Conservation (phyloP, 2,888 invertebrate species). For the Plagodis dolabraria region DNA sequence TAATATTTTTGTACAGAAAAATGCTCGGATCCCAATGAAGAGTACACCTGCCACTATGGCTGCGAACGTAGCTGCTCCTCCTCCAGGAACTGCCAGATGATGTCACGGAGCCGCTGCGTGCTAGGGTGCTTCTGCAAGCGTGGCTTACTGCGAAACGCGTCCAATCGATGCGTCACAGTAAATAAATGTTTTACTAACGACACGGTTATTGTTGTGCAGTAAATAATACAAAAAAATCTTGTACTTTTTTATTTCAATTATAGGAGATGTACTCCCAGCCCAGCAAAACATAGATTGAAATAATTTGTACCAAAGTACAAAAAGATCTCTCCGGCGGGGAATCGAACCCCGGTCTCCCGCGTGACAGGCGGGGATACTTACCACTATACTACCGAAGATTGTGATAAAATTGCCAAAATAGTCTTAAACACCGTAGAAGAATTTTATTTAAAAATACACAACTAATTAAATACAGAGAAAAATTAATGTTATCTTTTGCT, state of each 20-base stretch:
- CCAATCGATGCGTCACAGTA: conserved; percentile 2
- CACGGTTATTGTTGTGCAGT: not conserved
- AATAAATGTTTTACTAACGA: conserved; percentile 6
- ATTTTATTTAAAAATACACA: too few relatives aligned
- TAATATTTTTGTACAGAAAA: conserved; percentile 48
- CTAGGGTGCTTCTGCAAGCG: conserved; percentile 64
- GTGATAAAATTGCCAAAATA: not conserved
- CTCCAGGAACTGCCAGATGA: not conserved
- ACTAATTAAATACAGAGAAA: too few relatives aligned
- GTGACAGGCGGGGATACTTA: conserved; percentile 86
- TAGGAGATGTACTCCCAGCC: too few relatives aligned
- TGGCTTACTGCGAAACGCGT: conserved; percentile 33
- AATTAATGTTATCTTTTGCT: too few relatives aligned
- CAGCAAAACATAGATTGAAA: not conserved
- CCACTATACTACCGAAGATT: conserved; percentile 84
- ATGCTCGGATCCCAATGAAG: conserved; percentile 58
- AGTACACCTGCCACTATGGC: conserved; percentile 64
- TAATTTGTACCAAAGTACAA: too few relatives aligned
- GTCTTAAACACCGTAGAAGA: too few relatives aligned
- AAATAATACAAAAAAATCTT: too few relatives aligned
- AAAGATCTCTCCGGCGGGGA: conserved; percentile 78
- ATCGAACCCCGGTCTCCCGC: conserved; percentile 86
- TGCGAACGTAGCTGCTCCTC: conserved; percentile 39
- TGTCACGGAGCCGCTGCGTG: conserved; percentile 44
- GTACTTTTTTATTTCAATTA: too few relatives aligned